Conservation (phyloP, 1,140 invertebrate species). For the Zelostemma sp. region DNA sequence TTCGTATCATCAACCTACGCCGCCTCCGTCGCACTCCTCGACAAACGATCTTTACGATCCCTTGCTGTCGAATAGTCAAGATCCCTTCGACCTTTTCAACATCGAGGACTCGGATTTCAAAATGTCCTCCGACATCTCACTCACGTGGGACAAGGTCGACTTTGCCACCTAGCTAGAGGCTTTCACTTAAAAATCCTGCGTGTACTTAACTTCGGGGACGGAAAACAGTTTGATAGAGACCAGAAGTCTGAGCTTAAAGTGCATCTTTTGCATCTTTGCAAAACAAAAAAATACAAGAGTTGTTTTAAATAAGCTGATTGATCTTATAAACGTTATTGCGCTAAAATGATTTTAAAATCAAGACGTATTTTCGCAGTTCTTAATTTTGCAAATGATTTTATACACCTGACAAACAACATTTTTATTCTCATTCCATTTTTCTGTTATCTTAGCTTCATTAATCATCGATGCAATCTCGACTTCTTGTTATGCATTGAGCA, state of each 20-base stretch:
- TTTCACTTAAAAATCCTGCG: conserved; percentile 26
- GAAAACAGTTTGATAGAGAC: conserved; percentile 6
- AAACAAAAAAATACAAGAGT: neutral
- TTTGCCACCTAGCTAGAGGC: conserved; percentile 73
- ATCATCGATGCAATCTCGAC: neutral
- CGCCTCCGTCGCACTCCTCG: conserved; percentile 56
- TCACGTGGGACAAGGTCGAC: conserved; percentile 75
- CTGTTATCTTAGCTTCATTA: too few species aligned
- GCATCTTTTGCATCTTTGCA: neutral
- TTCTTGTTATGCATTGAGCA: neutral
- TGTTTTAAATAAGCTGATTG: too few species aligned
- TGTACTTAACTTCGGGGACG: conserved; percentile 54
- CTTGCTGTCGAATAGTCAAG: conserved; percentile 73
- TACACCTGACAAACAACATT: too few species aligned
- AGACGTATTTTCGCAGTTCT: too few species aligned
- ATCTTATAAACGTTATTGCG: neutral
- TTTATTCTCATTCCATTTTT: too few species aligned
- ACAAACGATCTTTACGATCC: conserved; percentile 74
- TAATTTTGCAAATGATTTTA: too few species aligned
- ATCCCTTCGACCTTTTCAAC: conserved; percentile 79
- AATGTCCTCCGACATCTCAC: conserved; percentile 71
- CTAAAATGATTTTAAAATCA: neutral
- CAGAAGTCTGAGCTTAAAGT: neutral
- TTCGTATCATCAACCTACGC: conserved; percentile 43
- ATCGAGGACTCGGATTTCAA: conserved; percentile 79